phyloP scores from a whole-genome alignment of 2,888 invertebrate genomes.

The Eustalomyia histrio region DNA sequence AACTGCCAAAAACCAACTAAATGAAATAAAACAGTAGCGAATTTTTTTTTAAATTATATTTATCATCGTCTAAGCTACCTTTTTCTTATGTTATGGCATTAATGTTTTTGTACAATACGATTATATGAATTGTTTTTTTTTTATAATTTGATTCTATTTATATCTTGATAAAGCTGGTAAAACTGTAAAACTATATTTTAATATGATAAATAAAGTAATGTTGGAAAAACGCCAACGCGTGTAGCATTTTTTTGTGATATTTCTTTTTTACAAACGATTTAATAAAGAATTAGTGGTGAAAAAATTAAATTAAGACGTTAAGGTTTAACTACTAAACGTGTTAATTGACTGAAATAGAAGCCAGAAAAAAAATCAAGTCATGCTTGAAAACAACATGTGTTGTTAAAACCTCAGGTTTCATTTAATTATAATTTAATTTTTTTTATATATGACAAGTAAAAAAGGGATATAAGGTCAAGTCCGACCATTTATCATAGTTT shows the following conservation, averaged over 20 bases:
- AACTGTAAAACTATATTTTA: background rate
- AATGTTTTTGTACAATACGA: background rate
- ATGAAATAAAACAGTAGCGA: conserved; percentile 5
- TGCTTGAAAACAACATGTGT: conserved; percentile 13
- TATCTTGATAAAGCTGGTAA: too few species aligned
- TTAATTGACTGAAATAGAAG: conserved; percentile 11
- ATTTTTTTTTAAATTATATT: background rate
- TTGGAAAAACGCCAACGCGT: background rate
- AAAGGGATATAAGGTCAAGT: too few species aligned
- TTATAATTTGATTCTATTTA: too few species aligned
- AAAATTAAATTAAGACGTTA: conserved; percentile 45
- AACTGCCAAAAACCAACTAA: background rate
- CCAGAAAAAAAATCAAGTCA: conserved; percentile 42
- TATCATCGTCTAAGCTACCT: background rate
- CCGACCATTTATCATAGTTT: too few species aligned
- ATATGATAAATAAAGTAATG: background rate
- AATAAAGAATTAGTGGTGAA: background rate
- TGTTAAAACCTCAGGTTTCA: background rate
- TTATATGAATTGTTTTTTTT: background rate
- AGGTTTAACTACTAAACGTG: conserved; percentile 41
- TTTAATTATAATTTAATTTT: background rate
- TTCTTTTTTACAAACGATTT: background rate
- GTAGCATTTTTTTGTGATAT: background rate
- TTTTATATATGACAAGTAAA: background rate
- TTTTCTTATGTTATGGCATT: background rate